Evolutionary conservation across 2,113 vertebrate species (phyloP), one percentile per base, ranked within the genome.

Genomic region (Rissa tridactyla): DNA sequence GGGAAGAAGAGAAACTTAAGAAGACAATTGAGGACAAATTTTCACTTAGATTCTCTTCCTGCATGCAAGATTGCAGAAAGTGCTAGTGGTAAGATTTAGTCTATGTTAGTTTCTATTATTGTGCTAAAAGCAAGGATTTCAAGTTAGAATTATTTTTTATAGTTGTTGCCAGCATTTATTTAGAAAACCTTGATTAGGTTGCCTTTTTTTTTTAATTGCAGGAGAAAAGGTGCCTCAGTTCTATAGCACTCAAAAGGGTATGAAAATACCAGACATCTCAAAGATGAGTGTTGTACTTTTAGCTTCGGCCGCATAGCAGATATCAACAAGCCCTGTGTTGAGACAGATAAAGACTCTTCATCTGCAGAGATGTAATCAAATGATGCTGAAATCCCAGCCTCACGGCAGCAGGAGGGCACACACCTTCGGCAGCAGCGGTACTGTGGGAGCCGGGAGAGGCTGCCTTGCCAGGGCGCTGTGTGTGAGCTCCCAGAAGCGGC

Each of bases 361-460:
- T 34, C 32, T 47, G 12, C 62, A 71, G 51, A 61, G n/a, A 11
- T n/a, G 27, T 22, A 36, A 14, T 72, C 19, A 40, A 57, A 46
- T 16, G 20, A 19, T 68, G 47, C 58, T 68, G 69, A 65, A 88
- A 60, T 54, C 9, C 21, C 73, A 76, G 49, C 7, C 27, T 57
- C 16, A 19, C 0, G 52, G 46, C 22, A 55, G 29, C 1, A 1
- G 34, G 40, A 71, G 22, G 18, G 20, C 25, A 42, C 15, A 10
- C 29, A 64, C 36, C 34, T 52, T 55, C 0, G 2, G 19, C 78
- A 65, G 15, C 22, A 66, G 27, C 2, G 2, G 22, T 26, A 4
- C 58, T 30, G 18, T 25, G 51, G 30, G 25, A 86, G 20, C 47
- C 55, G 52, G 72, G 66, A 64, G 36, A 68, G 11, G 60, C 30